A percentile compares a stretch with the other conserved stretches of the same genome.
Evolutionary conservation across 2,797 vertebrate species (phyloP).

Genomic region (Anabas testudineus): DNA sequence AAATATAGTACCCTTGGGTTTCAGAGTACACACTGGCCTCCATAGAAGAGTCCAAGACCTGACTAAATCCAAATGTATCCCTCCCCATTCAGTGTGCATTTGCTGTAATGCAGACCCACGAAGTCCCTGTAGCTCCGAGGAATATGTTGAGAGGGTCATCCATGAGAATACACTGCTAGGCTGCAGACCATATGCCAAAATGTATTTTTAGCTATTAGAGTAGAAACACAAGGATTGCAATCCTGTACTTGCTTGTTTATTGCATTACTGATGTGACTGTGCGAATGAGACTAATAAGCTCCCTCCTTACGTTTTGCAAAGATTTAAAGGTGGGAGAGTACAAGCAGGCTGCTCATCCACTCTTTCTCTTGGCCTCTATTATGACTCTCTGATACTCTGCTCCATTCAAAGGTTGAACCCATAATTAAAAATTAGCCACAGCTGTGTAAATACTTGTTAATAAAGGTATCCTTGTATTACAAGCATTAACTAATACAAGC

Average conservation of each 20-base stretch:
- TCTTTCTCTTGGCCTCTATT: constrained; percentile 20
- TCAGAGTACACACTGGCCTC: too few relatives aligned
- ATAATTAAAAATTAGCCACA: constrained; percentile 49
- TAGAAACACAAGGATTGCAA: too few relatives aligned
- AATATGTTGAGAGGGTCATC: neutral
- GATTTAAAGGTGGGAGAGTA: neutral
- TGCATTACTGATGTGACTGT: constrained; percentile 9
- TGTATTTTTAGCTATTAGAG: neutral
- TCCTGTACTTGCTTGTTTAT: constrained; percentile 12
- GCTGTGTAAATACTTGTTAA: constrained; percentile 9
- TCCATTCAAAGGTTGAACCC: constrained; percentile 29
- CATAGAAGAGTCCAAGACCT: too few relatives aligned
- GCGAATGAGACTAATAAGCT: constrained; percentile 3
- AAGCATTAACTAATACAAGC: constrained; percentile 16
- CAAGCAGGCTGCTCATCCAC: constrained; percentile 19
- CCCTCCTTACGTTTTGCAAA: neutral
- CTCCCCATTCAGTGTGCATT: too few relatives aligned
- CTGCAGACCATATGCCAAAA: neutral
- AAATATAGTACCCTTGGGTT: too few relatives aligned
- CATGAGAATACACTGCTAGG: too few relatives aligned
- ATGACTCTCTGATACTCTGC: constrained; percentile 15
- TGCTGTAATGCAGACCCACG: too few relatives aligned
- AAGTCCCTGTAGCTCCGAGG: neutral
- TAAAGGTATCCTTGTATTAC: constrained; percentile 17
- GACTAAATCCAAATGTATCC: too few relatives aligned